A percentile compares a stretch with the other conserved stretches of the same genome.
Evolutionary conservation across 2,888 invertebrate species (phyloP).

Genomic region (Heliconius aoede): DNA sequence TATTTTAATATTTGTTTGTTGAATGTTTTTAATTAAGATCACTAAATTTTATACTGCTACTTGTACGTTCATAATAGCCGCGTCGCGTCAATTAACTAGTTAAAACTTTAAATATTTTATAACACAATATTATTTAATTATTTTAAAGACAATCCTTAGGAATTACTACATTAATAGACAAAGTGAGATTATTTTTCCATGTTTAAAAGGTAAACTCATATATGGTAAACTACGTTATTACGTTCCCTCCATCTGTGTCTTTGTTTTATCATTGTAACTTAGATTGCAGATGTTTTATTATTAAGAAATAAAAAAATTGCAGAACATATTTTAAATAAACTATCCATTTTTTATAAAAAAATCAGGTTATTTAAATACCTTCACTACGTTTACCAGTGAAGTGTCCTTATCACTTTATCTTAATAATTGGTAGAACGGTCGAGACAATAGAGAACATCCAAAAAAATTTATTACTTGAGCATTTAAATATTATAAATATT

Average conservation of each 20-base stretch:
- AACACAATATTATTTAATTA: background rate
- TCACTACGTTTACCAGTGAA: too few species aligned
- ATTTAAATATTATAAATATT: too few species aligned
- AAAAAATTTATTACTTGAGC: too few species aligned
- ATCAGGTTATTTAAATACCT: too few species aligned
- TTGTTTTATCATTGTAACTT: background rate
- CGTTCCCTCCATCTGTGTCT: background rate
- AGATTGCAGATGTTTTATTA: background rate
- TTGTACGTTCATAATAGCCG: background rate
- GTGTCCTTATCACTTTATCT: too few species aligned
- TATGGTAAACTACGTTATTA: background rate
- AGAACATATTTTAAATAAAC: too few species aligned
- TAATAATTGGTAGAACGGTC: too few species aligned
- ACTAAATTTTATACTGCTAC: background rate
- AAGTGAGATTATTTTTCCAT: background rate
- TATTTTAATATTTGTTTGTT: background rate
- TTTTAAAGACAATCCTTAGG: background rate
- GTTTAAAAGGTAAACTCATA: background rate
- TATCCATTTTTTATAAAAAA: too few species aligned
- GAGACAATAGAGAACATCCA: too few species aligned
- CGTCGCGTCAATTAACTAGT: conserved; percentile 1
- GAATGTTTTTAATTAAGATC: conserved; percentile 8
- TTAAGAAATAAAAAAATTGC: too few species aligned
- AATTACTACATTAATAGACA: too few species aligned
- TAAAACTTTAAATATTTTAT: background rate